These are phyloP conservation scores for Cheilosia vernalis DNA, from an alignment of 2,888 invertebrate species.

Conservation along the genomic window DNA sequence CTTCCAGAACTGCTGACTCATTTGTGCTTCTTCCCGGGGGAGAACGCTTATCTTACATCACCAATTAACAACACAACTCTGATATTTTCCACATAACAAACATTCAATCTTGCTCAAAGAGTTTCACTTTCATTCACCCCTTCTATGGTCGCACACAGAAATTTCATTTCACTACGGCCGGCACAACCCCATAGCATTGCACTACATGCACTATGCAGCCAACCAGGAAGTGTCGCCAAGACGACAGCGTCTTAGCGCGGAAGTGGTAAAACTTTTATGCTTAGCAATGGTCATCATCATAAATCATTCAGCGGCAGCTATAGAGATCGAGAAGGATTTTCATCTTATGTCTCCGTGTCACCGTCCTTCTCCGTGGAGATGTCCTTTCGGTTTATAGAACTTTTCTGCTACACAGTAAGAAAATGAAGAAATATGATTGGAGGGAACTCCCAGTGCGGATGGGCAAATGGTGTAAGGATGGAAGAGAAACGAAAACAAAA, in stretches of 20 bases:
- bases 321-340: slow-evolving; percentile 12
- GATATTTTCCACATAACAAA: slow-evolving; percentile 57
- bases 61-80: slow-evolving; percentile 70
- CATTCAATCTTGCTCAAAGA: slow-evolving; percentile 66
- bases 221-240: slow-evolving; percentile 67
- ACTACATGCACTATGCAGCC: slow-evolving; percentile 39
- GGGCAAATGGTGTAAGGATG: slow-evolving; percentile 10
- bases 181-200: slow-evolving; percentile 13
- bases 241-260: slow-evolving; percentile 62
- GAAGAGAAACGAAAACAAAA: slow-evolving; percentile 54
- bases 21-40: slow-evolving; percentile 54
- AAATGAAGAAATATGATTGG: slow-evolving; percentile 61
- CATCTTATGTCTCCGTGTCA: neutral
- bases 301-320: slow-evolving; percentile 63
- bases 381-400: neutral
- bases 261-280: slow-evolving; percentile 67
- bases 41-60: slow-evolving; percentile 56
- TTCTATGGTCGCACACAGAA: neutral
- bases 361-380: neutral
- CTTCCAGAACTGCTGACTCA: slow-evolving; percentile 63
- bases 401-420: slow-evolving; percentile 15
- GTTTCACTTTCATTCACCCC: slow-evolving; percentile 12
- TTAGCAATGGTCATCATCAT: slow-evolving; percentile 74
- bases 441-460: slow-evolving; percentile 11
- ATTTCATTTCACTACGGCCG: neutral